Conservation (phyloP, 2,797 vertebrate species). For the Pipistrellus pygmaeus region DNA sequence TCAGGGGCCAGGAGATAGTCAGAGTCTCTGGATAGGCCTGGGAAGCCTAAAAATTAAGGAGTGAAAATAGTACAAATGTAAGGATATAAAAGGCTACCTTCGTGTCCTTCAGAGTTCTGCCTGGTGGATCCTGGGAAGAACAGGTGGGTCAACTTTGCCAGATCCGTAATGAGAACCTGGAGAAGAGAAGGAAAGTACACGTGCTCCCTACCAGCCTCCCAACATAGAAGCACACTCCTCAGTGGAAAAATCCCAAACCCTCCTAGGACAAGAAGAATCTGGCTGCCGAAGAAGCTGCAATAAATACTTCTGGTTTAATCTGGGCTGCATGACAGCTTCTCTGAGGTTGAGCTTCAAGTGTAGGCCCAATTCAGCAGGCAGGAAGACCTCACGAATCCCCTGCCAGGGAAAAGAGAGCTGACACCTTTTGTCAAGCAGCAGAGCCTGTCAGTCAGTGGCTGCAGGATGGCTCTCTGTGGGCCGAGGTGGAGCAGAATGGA, state of each 20-base stretch:
- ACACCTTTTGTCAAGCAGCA: conserved; percentile 36
- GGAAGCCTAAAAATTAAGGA: neutral
- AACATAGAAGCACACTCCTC: neutral
- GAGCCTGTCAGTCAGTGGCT: neutral
- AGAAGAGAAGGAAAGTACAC: neutral
- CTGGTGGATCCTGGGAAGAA: neutral
- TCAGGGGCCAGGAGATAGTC: neutral
- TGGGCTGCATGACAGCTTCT: neutral
- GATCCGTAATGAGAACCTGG: neutral
- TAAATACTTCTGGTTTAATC: conserved; percentile 37
- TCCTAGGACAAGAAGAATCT: neutral
- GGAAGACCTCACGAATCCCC: conserved; percentile 64
- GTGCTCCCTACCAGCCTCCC: neutral
- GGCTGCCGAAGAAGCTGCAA: neutral
- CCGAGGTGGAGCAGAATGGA: conserved; percentile 46
- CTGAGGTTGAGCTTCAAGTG: conserved; percentile 19
- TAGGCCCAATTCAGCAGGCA: conserved; percentile 16
- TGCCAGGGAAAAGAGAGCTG: conserved; percentile 58
- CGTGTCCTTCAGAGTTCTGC: neutral
- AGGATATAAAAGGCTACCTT: neutral
- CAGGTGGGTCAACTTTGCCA: neutral
- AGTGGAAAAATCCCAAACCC: neutral
- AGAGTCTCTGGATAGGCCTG: neutral
- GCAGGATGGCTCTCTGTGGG: neutral
- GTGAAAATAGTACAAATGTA: neutral